Evolutionary conservation across 2,888 invertebrate species (phyloP).

Genomic region (Drosophila mettleri): DNA sequence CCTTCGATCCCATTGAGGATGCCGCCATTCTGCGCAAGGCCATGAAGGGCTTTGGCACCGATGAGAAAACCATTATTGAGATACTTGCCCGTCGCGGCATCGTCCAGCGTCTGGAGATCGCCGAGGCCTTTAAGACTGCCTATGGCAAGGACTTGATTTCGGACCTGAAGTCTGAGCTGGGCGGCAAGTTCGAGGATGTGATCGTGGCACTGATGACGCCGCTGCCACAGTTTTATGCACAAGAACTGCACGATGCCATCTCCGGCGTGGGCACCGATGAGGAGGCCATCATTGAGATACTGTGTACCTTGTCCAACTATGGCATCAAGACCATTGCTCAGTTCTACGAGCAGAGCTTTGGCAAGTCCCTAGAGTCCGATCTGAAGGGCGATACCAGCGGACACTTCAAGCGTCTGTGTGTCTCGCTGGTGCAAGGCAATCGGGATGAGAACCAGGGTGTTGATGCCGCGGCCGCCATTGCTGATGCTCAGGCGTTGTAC

Average conservation of each 20-base stretch:
- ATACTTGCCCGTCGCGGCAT: constrained; percentile 95
- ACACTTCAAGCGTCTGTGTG: constrained; percentile 96
- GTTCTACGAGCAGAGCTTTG: constrained; percentile 94
- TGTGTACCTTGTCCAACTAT: constrained; percentile 95
- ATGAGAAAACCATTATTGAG: constrained; percentile 96
- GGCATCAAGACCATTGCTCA: constrained; percentile 93
- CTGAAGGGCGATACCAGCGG: constrained; percentile 97
- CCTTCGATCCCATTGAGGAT: constrained; percentile 94
- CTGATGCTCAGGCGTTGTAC: constrained; percentile 92
- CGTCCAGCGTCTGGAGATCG: constrained; percentile 95
- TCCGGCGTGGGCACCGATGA: constrained; percentile 95
- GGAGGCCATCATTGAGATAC: constrained; percentile 95
- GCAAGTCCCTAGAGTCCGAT: constrained; percentile 92
- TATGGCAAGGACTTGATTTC: constrained; percentile 95
- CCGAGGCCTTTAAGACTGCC: constrained; percentile 95
- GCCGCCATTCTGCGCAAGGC: constrained; percentile 94
- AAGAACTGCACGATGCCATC: constrained; percentile 94
- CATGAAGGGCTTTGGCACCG: constrained; percentile 97
- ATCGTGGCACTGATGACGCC: constrained; percentile 96
- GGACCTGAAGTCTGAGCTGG: constrained; percentile 94
- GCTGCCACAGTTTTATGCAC: constrained; percentile 95
- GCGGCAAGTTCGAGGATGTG: constrained; percentile 95
- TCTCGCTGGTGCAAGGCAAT: constrained; percentile 94
- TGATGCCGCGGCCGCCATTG: constrained; percentile 91
- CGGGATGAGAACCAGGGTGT: constrained; percentile 94